Percentiles rank a stretch among this genome's conserved stretches.
These are phyloP conservation scores for Ammodytes dubius DNA, from an alignment of 2,113 vertebrate genomes.

Conservation along the genomic window DNA sequence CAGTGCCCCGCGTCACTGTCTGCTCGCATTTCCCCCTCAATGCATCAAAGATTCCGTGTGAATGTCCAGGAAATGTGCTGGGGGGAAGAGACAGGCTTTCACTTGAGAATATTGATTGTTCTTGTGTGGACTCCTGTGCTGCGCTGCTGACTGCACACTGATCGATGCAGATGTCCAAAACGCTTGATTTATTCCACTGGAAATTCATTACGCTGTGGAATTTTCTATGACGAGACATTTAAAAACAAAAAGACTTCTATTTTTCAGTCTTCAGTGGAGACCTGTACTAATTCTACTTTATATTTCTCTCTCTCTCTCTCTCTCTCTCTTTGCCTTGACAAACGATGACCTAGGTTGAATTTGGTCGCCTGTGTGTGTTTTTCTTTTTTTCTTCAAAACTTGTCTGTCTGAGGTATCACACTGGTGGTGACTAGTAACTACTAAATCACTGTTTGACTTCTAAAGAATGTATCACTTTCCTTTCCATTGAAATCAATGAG, in stretches of 20 bases:
- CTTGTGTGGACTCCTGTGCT: not conserved
- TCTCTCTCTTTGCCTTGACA: constrained; percentile 50
- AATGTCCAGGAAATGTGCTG: constrained; percentile 5
- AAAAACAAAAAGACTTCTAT: constrained; percentile 59
- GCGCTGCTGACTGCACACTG: constrained; percentile 8
- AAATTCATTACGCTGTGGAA: constrained; percentile 31
- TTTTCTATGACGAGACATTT: constrained; percentile 39
- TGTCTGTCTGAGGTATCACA: not conserved
- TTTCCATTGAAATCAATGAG: constrained; percentile 13
- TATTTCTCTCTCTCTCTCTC: constrained; percentile 12
- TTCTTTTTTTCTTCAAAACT: constrained; percentile 30
- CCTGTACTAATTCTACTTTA: constrained; percentile 31
- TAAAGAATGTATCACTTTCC: constrained; percentile 57
- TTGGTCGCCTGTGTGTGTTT: constrained; percentile 24
- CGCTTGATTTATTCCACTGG: constrained; percentile 24
- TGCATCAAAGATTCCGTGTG: not conserved
- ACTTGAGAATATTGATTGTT: not conserved
- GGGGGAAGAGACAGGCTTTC: not conserved
- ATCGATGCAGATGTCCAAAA: constrained; percentile 6
- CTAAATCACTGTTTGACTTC: constrained; percentile 29
- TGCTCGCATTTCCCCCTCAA: constrained; percentile 5
- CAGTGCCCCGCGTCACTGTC: not conserved
- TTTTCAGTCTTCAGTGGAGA: constrained; percentile 57
- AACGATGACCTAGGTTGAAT: constrained; percentile 26
- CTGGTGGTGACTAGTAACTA: constrained; percentile 34